A percentile compares a stretch with the other conserved stretches of the same genome.
phyloP scores from a whole-genome alignment of 2,113 vertebrate species.

The Clupea harengus region DNA sequence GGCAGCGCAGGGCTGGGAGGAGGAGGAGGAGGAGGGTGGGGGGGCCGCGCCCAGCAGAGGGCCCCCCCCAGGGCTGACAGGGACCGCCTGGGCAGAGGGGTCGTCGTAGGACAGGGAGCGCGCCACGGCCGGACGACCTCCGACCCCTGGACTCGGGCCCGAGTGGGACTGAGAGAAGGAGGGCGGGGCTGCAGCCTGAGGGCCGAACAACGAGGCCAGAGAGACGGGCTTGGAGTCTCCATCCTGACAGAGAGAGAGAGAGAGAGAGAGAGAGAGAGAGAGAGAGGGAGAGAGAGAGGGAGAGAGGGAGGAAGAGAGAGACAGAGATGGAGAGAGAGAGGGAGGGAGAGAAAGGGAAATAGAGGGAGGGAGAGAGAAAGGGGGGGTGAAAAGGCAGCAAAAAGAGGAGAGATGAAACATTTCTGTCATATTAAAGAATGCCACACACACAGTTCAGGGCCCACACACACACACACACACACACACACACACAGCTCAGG shows the following conservation, averaged over 20 bases:
- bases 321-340: background rate
- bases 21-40: conserved; percentile 18
- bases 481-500: background rate
- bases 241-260: conserved; percentile 62
- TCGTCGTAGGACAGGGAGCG: conserved; percentile 85
- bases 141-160: conserved; percentile 31
- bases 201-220: conserved; percentile 81
- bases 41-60: background rate
- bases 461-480: no score
- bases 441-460: background rate
- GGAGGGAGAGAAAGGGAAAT: no score
- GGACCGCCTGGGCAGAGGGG: conserved; percentile 61
- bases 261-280: background rate
- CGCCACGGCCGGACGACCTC: conserved; percentile 68
- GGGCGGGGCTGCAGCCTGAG: conserved; percentile 57
- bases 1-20: conserved; percentile 78
- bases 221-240: conserved; percentile 77
- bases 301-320: background rate
- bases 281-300: background rate
- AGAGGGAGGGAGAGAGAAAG: no score
- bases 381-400: no score
- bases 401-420: no score
- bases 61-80: background rate
- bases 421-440: no score
- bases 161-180: background rate